These are phyloP conservation scores for Andinoacara biseriatus DNA, from an alignment of 2,113 vertebrate species.

Conservation along the genomic window DNA sequence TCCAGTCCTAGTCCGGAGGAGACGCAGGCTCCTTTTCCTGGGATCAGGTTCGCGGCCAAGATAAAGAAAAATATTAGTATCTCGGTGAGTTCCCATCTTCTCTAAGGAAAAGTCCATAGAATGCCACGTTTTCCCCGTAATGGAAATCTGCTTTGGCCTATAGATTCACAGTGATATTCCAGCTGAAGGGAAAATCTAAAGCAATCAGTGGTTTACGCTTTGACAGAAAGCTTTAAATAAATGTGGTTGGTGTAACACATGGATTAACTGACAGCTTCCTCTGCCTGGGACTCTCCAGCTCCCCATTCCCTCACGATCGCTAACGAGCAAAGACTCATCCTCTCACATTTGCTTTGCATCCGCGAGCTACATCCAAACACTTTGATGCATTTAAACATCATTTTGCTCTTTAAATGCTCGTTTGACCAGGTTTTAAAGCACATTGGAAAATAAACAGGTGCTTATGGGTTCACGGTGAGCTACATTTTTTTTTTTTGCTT, in stretches of 20 bases:
- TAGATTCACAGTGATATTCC: neutral
- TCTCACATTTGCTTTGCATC: neutral
- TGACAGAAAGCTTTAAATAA: neutral
- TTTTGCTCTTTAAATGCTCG: neutral
- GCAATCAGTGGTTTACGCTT: neutral
- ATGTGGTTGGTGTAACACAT: neutral
- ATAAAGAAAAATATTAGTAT: neutral
- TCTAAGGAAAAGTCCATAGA: too few species aligned
- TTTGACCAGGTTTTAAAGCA: neutral
- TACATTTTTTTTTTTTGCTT: neutral
- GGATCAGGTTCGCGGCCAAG: neutral
- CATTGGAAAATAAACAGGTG: neutral
- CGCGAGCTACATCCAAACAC: neutral
- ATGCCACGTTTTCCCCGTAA: neutral
- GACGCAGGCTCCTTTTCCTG: neutral
- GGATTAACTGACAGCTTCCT: neutral
- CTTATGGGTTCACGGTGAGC: neutral
- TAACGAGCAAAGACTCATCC: neutral
- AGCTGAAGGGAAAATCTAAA: neutral
- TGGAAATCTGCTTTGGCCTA: neutral
- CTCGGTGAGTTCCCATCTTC: neutral
- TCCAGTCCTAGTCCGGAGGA: constrained; percentile 1
- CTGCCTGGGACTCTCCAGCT: neutral
- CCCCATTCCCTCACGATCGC: neutral
- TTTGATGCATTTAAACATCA: neutral